Evolutionary conservation across 2,888 invertebrate species (phyloP).

Genomic region (Morpho helenor): DNA sequence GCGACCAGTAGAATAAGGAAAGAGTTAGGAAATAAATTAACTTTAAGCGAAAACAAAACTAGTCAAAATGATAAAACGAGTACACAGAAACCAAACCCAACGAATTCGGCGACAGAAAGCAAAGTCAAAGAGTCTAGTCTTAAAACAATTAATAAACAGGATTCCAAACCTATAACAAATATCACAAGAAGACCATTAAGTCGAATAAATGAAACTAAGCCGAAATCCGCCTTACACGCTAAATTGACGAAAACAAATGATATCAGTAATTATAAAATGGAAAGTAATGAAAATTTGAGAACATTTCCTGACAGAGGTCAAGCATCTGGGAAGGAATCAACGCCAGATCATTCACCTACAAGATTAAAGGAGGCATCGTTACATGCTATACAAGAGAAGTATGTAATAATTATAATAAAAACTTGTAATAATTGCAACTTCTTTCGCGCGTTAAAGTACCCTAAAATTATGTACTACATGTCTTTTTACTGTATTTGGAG

Average conservation of each 20-base stretch:
- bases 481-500: too few relatives aligned
- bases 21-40: conserved; percentile 68
- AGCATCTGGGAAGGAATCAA: conserved; percentile 82
- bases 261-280: conserved; percentile 44
- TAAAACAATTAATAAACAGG: conserved; percentile 43
- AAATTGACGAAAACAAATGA: conserved; percentile 38
- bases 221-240: conserved; percentile 41
- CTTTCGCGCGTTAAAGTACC: neutral
- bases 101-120: conserved; percentile 56
- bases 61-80: conserved; percentile 63
- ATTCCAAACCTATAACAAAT: conserved; percentile 41
- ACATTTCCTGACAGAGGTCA: conserved; percentile 74
- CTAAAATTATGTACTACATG: neutral
- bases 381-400: conserved; percentile 48
- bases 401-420: neutral
- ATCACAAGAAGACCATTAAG: conserved; percentile 49
- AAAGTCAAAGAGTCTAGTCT: conserved; percentile 77
- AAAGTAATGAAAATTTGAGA: conserved; percentile 51
- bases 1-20: conserved; percentile 74
- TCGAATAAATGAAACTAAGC: conserved; percentile 53
- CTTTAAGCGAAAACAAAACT: conserved; percentile 69
- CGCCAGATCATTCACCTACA: conserved; percentile 79
- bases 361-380: conserved; percentile 49
- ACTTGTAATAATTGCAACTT: too few relatives aligned
- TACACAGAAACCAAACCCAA: conserved; percentile 62